Base-by-base conservation (phyloP, 2,113 vertebrate species). In the Dendrocopos noguchii region DNA sequence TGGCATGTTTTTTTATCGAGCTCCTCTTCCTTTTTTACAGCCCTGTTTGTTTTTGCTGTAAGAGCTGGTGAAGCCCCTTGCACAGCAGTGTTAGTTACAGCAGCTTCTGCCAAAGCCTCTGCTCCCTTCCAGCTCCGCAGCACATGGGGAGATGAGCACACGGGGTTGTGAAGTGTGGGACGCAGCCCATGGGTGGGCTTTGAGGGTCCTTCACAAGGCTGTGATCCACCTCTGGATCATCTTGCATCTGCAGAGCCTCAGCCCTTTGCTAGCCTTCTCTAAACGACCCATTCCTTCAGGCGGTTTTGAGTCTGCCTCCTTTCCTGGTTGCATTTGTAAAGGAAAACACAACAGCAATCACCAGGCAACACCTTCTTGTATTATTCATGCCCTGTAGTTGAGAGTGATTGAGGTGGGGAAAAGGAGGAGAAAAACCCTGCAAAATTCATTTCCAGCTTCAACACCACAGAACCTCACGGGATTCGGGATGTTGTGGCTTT, bases 331-430 rank as follows among this genome's bases (percentile, higher is more conserved):
- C 18, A 3, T 86, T 68, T 67, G 77, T 22, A 14, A 70, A 79
- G 84, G 66, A 81, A 88, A 94, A 93, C 74, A 94, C 91, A 87
- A 66, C 88, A 88, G 86, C 84, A 29, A 96, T 95, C 94, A 55
- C 88, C 95, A 92, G 80, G 86, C 91, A 94, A 87, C 90, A 75
- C 56, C 0, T 56, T 57, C 21, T 8, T 96, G 77, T 81, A 76
- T 95, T 96, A 95, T 96, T 96, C 91, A 88, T 96, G 88, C 50
- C 83, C 86, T 5, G 42, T 71, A 68, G 52, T 42, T 79, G 67
- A 75, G 87, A 72, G 78, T 59, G 93, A 84, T 68, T 84, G 95
- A 92, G 94, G 71, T 78, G 84, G 77, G 82, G 52, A 33, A 46
- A 87, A 65, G 76, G 75, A 52, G 39, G 75, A 55, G 56, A 39